Evolutionary conservation across 2,888 invertebrate species (phyloP).

Genomic region (Eupithecia vulgata): DNA sequence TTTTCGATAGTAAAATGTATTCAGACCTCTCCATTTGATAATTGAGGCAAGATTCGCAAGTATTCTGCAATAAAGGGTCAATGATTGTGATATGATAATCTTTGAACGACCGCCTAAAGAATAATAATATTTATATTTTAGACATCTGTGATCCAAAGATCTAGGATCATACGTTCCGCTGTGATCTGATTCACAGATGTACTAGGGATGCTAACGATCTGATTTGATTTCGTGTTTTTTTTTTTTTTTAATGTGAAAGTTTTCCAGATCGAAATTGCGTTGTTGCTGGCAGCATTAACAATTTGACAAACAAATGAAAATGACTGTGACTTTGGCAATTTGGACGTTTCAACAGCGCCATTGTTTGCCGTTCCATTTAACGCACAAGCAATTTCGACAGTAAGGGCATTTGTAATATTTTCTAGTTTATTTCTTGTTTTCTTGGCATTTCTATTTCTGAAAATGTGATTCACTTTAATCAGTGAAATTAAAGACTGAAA

Average conservation of each 20-base stretch:
- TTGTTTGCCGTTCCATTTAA: slow-evolving; percentile 8
- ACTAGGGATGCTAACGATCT: no score
- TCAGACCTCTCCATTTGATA: slow-evolving; percentile 38
- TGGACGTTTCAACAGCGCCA: not conserved
- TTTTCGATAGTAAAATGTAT: not conserved
- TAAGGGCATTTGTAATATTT: not conserved
- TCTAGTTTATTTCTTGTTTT: not conserved
- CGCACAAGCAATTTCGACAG: not conserved
- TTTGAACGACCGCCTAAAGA: no score
- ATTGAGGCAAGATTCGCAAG: not conserved
- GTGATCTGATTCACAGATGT: no score
- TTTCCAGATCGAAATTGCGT: not conserved
- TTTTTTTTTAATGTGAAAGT: no score
- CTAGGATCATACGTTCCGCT: no score
- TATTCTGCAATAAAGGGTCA: not conserved
- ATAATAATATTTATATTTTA: no score
- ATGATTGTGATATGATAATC: not conserved
- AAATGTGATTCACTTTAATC: not conserved
- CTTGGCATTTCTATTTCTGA: not conserved
- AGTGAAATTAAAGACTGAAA: not conserved
- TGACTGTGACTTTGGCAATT: not conserved
- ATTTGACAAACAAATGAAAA: not conserved
- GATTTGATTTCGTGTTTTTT: no score
- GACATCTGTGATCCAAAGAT: no score
- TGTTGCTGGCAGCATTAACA: not conserved